Evolutionary conservation across 2,797 vertebrate genomes (phyloP), one percentile per base, ranked within the genome.

Genomic region (Neoniphon sammara): DNA sequence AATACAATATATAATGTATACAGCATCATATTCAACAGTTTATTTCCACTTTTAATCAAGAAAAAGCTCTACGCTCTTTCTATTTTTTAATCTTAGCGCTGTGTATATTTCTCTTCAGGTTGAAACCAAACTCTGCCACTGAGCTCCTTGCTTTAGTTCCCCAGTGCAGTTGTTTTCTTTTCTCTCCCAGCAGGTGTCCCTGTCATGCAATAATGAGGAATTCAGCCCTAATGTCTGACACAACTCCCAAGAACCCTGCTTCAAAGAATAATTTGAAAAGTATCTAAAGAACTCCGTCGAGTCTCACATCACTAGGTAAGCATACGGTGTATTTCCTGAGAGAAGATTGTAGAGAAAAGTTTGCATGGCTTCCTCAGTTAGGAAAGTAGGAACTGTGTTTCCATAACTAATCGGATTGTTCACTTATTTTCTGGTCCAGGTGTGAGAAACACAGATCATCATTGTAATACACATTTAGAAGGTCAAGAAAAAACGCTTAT

Each of bases 131-230:
- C 79, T 72, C n/a, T 73, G 77, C 55, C 64, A 62, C 70, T 77
- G 58, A 77, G 69, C 78, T 78, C 59, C 66, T 25, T 54, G 66
- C 70, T 72, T 71, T 59, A 70, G 53, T 72, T 73, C 77, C 70
- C 50, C 63, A 57, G 49, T 39, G 82, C 79, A 74, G 84, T 88
- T 89, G 85, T 88, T 90, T 90, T 79, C 86, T 78, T 73, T 78
- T 73, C 78, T 88, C 87, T 90, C 89, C 91, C 91, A 92, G 91
- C 90, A 94, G 90, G 89, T 91, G 91, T 92, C 89, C 86, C 87
- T 88, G 89, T 91, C 90, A 91, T 86, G 75, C 90, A 91, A 72
- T 85, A 80, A 88, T 87, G 85, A 86, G 77, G 81, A 89, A 86
- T 88, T 83, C 70, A 75, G 68, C 68, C 79, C 75, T 76, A 74